These are phyloP conservation scores for Sebastes hubbsi DNA, from an alignment of 2,797 vertebrate species.

Conservation along the genomic window DNA sequence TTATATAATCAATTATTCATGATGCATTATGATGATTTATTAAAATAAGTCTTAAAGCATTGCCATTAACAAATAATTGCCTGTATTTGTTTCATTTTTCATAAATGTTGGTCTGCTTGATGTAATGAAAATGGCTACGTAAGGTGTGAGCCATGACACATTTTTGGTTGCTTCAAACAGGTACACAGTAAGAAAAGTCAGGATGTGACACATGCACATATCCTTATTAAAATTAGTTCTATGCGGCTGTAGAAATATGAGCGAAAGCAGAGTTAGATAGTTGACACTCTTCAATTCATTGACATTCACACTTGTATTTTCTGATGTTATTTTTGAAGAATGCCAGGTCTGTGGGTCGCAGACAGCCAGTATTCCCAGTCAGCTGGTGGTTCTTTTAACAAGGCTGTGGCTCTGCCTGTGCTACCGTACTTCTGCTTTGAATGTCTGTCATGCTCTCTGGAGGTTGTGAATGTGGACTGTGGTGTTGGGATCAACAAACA, in stretches of 20 bases:
- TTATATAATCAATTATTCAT: background rate
- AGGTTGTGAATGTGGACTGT: conserved; percentile 8
- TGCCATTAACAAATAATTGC: background rate
- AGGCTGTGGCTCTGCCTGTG: background rate
- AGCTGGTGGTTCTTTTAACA: conserved; percentile 2
- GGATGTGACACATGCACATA: background rate
- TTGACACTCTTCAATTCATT: background rate
- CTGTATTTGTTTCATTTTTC: background rate
- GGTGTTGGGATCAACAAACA: conserved; percentile 20
- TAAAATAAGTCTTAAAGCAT: background rate
- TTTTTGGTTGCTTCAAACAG: background rate
- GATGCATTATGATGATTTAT: background rate
- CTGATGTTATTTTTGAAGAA: conserved; percentile 6
- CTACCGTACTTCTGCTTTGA: conserved; percentile 1
- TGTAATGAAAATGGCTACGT: background rate
- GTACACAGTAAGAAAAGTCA: background rate
- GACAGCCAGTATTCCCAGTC: background rate
- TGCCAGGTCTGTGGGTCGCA: background rate
- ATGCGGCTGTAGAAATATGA: background rate
- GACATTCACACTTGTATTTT: background rate
- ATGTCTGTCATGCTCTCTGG: conserved; percentile 28
- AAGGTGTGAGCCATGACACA: background rate
- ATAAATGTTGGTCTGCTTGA: background rate
- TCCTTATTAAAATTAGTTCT: background rate
- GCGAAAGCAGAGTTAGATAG: background rate